Conservation (phyloP, 2,113 vertebrate genomes). For the Syngnathus typhle region DNA sequence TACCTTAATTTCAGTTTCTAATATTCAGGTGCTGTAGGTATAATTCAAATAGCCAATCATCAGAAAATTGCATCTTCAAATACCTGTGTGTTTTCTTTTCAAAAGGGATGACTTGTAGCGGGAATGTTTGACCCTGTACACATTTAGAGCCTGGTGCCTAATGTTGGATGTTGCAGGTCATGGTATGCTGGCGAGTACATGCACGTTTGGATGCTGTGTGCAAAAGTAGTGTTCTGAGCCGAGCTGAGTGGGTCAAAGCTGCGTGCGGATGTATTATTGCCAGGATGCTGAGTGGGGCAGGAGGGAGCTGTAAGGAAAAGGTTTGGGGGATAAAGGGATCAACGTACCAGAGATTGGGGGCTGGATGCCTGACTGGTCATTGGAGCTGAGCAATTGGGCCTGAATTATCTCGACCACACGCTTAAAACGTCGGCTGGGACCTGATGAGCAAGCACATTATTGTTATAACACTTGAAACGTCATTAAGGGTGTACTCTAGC, state of each 20-base stretch:
- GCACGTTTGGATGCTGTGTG: slow-evolving; percentile 52
- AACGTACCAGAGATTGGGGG: slow-evolving; percentile 89
- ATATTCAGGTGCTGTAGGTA: background rate
- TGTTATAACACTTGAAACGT: background rate
- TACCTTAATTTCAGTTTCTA: background rate
- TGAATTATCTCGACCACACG: slow-evolving; percentile 98
- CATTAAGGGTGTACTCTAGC: background rate
- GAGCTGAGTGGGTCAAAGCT: slow-evolving; percentile 22
- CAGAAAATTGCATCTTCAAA: background rate
- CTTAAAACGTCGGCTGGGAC: slow-evolving; percentile 97
- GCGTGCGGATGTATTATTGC: slow-evolving; percentile 20
- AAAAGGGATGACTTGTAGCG: background rate
- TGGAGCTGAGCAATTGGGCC: slow-evolving; percentile 91
- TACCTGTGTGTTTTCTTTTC: background rate
- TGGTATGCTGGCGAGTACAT: slow-evolving; percentile 51
- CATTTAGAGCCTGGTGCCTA: background rate
- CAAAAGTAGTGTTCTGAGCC: slow-evolving; percentile 48
- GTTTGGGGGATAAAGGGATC: slow-evolving; percentile 1
- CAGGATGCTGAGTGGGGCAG: slow-evolving; percentile 25
- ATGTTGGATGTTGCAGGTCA: slow-evolving; percentile 19
- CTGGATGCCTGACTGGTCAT: slow-evolving; percentile 87
- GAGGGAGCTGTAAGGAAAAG: slow-evolving; percentile 11
- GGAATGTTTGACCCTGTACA: background rate
- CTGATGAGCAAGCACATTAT: slow-evolving; percentile 54
- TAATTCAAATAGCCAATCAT: background rate